Conservation (phyloP, 2,888 invertebrate genomes). For the Hedya salicella region DNA sequence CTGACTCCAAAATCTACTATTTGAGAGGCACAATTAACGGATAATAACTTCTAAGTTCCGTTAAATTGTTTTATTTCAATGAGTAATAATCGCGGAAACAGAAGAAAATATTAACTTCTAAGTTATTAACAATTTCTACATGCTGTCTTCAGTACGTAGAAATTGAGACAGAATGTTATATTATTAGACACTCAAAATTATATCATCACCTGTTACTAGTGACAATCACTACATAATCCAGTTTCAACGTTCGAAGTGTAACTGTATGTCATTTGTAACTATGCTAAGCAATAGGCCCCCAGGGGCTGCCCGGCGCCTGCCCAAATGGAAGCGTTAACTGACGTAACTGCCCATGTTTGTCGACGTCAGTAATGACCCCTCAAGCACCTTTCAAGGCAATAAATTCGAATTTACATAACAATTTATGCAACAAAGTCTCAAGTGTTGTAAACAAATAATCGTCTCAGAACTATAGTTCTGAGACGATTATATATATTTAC, state of each 20-base stretch:
- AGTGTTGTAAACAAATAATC: background rate
- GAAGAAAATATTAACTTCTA: too few species aligned
- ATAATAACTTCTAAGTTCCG: too few species aligned
- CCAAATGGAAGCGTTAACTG: conserved; percentile 14
- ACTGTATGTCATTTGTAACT: conserved; percentile 21
- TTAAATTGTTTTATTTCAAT: too few species aligned
- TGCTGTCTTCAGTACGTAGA: too few species aligned
- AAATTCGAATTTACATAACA: background rate
- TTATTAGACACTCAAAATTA: background rate
- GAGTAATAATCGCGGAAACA: too few species aligned
- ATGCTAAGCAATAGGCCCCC: conserved; percentile 19
- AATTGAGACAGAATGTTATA: too few species aligned
- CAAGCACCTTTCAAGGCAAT: background rate
- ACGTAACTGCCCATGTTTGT: conserved; percentile 9
- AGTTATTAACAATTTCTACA: too few species aligned
- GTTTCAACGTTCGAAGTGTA: background rate
- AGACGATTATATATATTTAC: too few species aligned
- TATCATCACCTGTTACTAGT: background rate
- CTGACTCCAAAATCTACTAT: too few species aligned
- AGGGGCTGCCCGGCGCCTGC: conserved; percentile 7
- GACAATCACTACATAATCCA: conserved; percentile 4
- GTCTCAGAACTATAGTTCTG: too few species aligned
- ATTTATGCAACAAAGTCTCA: background rate
- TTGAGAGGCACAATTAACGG: too few species aligned
- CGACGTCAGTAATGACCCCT: conserved; percentile 2